Conservation (phyloP, 2,113 vertebrate genomes). For the Gracilinanus agilis region DNA sequence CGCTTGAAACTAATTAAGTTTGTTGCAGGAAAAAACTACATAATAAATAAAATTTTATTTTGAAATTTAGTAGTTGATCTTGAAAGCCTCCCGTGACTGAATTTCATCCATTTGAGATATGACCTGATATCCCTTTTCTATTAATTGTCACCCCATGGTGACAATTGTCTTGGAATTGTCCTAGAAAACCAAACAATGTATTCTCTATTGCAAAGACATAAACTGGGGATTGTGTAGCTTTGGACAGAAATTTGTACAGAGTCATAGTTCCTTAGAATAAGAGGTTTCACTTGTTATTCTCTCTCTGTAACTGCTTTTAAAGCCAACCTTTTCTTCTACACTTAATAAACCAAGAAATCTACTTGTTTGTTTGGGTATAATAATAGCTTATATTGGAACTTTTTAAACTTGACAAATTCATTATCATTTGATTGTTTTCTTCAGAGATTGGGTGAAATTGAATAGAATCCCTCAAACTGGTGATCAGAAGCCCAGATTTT, state of each 20-base stretch:
- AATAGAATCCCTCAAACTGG: not conserved
- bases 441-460: not conserved
- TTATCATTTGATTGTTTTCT: not conserved
- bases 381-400: not conserved
- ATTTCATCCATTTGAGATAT: slow-evolving; percentile 19
- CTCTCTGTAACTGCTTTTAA: slow-evolving; percentile 29
- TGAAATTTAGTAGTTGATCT: slow-evolving; percentile 47
- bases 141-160: not conserved
- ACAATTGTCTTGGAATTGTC: not conserved
- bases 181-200: slow-evolving; percentile 27
- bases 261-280: slow-evolving; percentile 23
- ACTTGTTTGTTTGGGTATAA: not conserved
- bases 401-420: not conserved
- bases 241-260: slow-evolving; percentile 8
- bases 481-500: not conserved
- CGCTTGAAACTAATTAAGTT: slow-evolving; percentile 37
- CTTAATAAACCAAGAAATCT: not conserved
- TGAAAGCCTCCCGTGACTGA: not conserved
- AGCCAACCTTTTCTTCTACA: not conserved
- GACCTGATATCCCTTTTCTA: slow-evolving; percentile 5
- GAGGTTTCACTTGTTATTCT: slow-evolving; percentile 21
- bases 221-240: slow-evolving; percentile 31
- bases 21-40: slow-evolving; percentile 9
- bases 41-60: slow-evolving; percentile 47
- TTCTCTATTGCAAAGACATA: slow-evolving; percentile 30